Conservation (phyloP, 2,113 vertebrate species). For the Arenaria interpres region DNA sequence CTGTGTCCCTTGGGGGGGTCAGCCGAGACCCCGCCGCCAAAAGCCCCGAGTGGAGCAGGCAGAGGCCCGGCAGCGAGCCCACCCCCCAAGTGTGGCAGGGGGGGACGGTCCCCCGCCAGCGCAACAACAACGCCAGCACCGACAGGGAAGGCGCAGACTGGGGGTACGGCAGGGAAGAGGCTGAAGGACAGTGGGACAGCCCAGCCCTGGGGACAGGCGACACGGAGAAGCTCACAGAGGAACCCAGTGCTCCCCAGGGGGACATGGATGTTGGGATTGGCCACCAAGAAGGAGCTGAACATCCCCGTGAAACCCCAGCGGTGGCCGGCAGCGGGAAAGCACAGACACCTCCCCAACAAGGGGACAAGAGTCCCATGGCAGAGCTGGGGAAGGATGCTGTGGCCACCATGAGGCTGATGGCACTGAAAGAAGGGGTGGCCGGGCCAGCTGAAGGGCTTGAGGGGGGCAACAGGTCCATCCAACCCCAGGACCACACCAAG, state of each 20-base stretch:
- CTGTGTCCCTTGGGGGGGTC: not conserved
- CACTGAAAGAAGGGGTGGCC: not conserved
- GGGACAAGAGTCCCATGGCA: accelerated
- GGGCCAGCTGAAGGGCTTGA: accelerated
- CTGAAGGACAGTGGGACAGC: not conserved
- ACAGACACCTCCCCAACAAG: accelerated
- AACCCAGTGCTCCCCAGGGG: not conserved
- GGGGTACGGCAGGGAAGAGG: not conserved
- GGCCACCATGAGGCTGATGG: accelerated
- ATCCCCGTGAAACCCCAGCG: accelerated
- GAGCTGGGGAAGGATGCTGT: accelerated
- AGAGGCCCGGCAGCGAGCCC: not conserved
- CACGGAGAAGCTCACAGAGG: not conserved
- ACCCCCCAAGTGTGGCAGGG: slow-evolving; percentile 52
- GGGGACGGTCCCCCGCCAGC: slow-evolving; percentile 56
- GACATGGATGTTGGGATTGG: accelerated
- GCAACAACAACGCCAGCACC: slow-evolving; percentile 34
- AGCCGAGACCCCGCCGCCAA: not conserved
- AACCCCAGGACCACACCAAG: accelerated
- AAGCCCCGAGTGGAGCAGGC: not conserved
- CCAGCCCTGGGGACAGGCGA: accelerated
- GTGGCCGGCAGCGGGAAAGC: accelerated
- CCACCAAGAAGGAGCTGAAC: not conserved
- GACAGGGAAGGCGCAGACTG: not conserved
- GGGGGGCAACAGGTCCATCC: accelerated